Conservation (phyloP, 1,140 invertebrate genomes). For the Pectinophora gossypiella region DNA sequence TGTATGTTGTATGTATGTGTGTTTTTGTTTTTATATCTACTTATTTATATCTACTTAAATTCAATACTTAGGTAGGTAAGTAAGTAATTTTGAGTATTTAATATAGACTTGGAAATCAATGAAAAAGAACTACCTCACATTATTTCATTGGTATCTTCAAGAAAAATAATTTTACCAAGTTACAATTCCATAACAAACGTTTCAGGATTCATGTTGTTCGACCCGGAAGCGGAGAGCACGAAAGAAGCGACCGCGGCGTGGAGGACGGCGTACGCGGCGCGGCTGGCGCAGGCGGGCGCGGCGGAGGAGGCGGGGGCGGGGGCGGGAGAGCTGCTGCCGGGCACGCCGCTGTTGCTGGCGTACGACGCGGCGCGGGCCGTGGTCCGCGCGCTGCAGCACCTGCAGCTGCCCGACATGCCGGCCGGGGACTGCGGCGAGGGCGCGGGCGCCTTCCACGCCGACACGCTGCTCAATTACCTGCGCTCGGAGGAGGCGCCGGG, state of each 20-base stretch:
- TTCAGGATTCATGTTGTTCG: conserved; percentile 46
- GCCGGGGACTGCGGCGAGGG: conserved; percentile 22
- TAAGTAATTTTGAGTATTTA: too few relatives aligned
- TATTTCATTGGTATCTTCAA: too few relatives aligned
- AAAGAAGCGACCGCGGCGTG: conserved; percentile 23
- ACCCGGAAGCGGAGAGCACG: conserved; percentile 30
- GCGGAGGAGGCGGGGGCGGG: conserved; percentile 2
- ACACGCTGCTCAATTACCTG: conserved; percentile 57
- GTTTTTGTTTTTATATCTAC: too few relatives aligned
- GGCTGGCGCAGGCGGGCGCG: conserved; percentile 13
- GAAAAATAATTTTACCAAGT: too few relatives aligned
- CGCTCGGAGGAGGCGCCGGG: conserved; percentile 40
- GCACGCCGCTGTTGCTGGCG: conserved; percentile 41
- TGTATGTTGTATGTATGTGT: too few relatives aligned
- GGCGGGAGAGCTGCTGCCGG: conserved; percentile 14
- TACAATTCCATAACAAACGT: too few relatives aligned
- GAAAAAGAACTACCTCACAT: too few relatives aligned
- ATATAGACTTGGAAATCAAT: too few relatives aligned
- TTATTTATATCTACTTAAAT: too few relatives aligned
- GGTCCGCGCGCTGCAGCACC: conserved; percentile 14
- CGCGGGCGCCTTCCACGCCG: conserved; percentile 47
- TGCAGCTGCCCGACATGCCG: conserved; percentile 6
- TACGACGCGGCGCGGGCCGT: conserved; percentile 29
- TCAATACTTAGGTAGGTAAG: too few relatives aligned
- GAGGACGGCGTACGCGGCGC: conserved; percentile 27